phyloP scores from a whole-genome alignment of 2,888 invertebrate species.

The Ephialtes manifestator region DNA sequence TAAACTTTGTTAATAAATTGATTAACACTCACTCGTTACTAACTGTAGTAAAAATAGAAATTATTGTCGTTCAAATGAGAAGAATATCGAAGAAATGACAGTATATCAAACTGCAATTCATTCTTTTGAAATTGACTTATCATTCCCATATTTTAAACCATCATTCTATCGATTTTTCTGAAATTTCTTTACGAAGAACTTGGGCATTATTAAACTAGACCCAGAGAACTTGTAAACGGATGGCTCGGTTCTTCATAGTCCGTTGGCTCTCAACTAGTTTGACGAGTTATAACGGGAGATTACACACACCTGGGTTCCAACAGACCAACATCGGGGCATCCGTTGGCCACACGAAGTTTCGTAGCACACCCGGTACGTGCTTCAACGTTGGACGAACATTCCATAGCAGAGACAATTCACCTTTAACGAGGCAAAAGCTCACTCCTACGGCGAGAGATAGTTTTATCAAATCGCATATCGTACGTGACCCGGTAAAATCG shows the following conservation, averaged over 20 bases:
- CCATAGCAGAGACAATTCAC: conserved; percentile 60
- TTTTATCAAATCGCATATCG: conserved; percentile 50
- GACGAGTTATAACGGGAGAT: conserved; percentile 61
- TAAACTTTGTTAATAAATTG: neutral
- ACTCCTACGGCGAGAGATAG: conserved; percentile 27
- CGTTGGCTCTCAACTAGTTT: conserved; percentile 63
- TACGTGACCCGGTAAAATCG: conserved; percentile 19
- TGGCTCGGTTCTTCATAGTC: conserved; percentile 49
- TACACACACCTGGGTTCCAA: conserved; percentile 32
- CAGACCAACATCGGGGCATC: conserved; percentile 10
- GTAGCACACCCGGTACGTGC: conserved; percentile 60
- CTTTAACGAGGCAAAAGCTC: conserved; percentile 65
- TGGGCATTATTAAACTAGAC: conserved; percentile 23
- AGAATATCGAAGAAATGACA: neutral
- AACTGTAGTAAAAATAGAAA: neutral
- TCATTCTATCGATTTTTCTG: neutral
- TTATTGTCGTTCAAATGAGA: neutral
- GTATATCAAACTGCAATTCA: neutral
- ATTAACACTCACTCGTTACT: neutral
- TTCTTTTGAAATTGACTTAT: neutral
- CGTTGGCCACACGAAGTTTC: conserved; percentile 54
- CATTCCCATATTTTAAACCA: neutral
- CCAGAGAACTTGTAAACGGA: conserved; percentile 42
- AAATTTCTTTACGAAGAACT: neutral
- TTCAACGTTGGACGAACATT: conserved; percentile 51